These are phyloP conservation scores for Onychomys leucogaster DNA, from an alignment of 2,797 vertebrate species.

Conservation along the genomic window DNA sequence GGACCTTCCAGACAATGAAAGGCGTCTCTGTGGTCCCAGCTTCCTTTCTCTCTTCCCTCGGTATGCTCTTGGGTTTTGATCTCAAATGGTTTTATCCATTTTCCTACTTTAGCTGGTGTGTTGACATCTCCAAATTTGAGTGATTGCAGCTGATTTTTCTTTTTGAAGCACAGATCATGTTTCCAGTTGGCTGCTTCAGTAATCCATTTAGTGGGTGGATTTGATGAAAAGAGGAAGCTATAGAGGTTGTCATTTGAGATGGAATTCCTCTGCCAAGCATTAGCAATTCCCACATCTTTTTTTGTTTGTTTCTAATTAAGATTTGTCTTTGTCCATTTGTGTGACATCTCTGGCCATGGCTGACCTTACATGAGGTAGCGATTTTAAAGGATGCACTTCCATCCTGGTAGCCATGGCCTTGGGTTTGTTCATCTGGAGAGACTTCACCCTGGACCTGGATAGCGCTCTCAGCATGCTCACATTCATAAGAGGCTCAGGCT, in stretches of 20 bases:
- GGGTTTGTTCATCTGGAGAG: neutral
- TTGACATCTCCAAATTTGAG: constrained; percentile 55
- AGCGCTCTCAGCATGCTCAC: neutral
- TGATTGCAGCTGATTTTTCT: constrained; percentile 53
- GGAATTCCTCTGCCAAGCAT: constrained; percentile 39
- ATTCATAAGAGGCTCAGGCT: neutral
- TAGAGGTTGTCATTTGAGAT: constrained; percentile 12
- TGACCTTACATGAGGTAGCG: neutral
- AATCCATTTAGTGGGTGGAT: constrained; percentile 54
- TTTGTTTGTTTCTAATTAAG: constrained; percentile 64
- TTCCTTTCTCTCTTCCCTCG: neutral
- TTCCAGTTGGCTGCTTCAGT: constrained; percentile 67
- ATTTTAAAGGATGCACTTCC: neutral
- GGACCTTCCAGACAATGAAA: neutral
- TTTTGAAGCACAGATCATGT: constrained; percentile 65
- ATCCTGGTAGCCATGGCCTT: neutral
- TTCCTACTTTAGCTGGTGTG: constrained; percentile 14
- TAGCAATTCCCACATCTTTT: constrained; percentile 49
- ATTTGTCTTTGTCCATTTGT: constrained; percentile 21
- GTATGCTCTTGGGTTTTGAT: constrained; percentile 32
- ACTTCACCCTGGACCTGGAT: neutral
- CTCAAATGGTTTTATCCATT: constrained; percentile 46
- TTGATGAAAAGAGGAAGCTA: neutral
- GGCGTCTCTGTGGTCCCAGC: neutral
- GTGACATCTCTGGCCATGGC: neutral